Evolutionary conservation across 2,888 invertebrate genomes (phyloP), one percentile per base, ranked within the genome.

Genomic region (Agrilus biguttatus): DNA sequence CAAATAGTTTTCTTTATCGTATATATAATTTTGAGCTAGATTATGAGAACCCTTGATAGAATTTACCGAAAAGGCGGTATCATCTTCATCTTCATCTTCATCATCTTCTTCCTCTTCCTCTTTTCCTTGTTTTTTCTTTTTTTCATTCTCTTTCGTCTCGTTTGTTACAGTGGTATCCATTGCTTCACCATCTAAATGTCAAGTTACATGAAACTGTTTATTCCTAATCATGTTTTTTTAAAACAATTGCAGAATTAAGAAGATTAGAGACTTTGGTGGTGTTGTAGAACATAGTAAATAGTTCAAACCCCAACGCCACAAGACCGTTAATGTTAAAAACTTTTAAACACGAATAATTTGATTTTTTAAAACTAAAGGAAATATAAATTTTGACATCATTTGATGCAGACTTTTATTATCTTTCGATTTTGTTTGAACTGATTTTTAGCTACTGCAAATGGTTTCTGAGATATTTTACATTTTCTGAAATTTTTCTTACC

Each of bases 1-100:
- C 41, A 75, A 67, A 53, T 82, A 70, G n/a, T 78, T 68, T 42
- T 80, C 73, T 2, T 71, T 73, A 58, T 97, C 95, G 58, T 79
- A 91, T 1, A 68, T 70, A 59, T 91, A 95, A 45, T 77, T 39
- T 65, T 62, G 23, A 50, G 60, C 65, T 43, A 21, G 23, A 32
- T 23, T 42, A 19, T 47, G 41, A 12, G 38, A 34, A 23, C 10
- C 14, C 8, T 13, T 33, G 35, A 19, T 35, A 8, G 28, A 28
- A 33, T 68, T 67, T 39, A 60, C 10, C 2, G 36, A 14, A 10
- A 21, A 14, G n/a, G 19, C 67, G 10, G 0, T 45, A 51, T 13
- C 48, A 14, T 41, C 40, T 21, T 48, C 47, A 7, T 47, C 40
- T 6, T 56, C 55, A 7, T 53, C 54, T 10, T 47, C 40, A 5